A percentile compares a stretch with the other conserved stretches of the same genome.
phyloP scores from a whole-genome alignment of 2,797 vertebrate species.

The Pangasius sanitwongsei region DNA sequence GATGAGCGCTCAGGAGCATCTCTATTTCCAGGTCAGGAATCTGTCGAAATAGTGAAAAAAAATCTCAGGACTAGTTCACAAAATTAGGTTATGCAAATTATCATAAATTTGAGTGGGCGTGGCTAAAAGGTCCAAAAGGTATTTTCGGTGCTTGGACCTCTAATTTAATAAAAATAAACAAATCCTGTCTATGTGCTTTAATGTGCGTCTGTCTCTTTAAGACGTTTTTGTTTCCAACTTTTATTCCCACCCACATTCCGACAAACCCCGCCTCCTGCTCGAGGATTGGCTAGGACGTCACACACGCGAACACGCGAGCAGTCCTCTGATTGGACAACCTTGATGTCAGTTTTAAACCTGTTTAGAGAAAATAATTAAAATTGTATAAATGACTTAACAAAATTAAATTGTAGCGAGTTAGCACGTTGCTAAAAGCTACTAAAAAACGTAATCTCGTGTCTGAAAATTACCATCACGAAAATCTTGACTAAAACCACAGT shows the following conservation, averaged over 20 bases:
- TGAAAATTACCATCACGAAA: background rate
- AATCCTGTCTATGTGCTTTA: background rate
- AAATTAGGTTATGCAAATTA: background rate
- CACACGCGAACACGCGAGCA: background rate
- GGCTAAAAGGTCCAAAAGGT: background rate
- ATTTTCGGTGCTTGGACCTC: background rate
- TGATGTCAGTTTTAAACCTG: background rate
- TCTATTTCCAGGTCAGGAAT: no score
- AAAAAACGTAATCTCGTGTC: background rate
- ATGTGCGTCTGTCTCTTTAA: background rate
- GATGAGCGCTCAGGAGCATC: no score
- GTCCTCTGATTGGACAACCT: background rate
- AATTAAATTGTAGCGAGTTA: background rate
- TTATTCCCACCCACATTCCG: background rate
- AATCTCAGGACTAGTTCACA: no score
- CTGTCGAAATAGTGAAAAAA: no score
- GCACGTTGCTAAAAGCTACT: background rate
- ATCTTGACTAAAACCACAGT: background rate
- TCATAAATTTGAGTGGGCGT: background rate
- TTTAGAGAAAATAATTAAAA: background rate
- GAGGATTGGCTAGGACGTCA: background rate
- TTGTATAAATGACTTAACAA: background rate
- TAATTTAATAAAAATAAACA: background rate
- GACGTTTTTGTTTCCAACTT: background rate
- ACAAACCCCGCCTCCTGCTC: background rate